Evolutionary conservation across 64 coral and sea anemone genomes (phyloP), one percentile per base, ranked within the genome.

Genomic region (Porites australiensis): DNA sequence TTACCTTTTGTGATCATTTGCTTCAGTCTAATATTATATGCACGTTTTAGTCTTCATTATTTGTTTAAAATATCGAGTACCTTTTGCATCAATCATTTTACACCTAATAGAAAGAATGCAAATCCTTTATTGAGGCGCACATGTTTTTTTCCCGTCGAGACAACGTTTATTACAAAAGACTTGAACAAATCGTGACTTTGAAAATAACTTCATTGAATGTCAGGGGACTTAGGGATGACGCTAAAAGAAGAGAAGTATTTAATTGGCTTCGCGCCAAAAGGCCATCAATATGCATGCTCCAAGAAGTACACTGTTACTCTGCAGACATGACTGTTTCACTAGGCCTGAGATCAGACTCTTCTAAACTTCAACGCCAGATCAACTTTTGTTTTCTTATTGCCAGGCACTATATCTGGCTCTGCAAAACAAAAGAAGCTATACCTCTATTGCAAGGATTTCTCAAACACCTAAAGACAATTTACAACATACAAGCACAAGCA

Each of bases 281-380:
- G 22, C 43, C 61, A 61, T 82, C 79, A 59, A 82, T 64, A 61
- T 65, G 55, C 5, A 61, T 82, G 79, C 50, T 82, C 79, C 79
- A 82, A 82, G 79, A 82, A 63, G 79, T 2, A 82, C 58, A 82
- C 63, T 82, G 54, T 59, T n/a, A n/a, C n/a, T n/a, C n/a, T n/a
- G n/a, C n/a, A n/a, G n/a, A n/a, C n/a, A n/a, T n/a, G n/a, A n/a
- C n/a, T n/a, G n/a, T n/a, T n/a, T n/a, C n/a, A n/a, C n/a, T n/a
- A n/a, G n/a, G n/a, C n/a, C n/a, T n/a, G n/a, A n/a, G n/a, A n/a
- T n/a, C n/a, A n/a, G n/a, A n/a, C n/a, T n/a, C n/a, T n/a, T n/a
- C n/a, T n/a, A n/a, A n/a, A n/a, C n/a, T n/a, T n/a, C n/a, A n/a
- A n/a, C n/a, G n/a, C n/a, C n/a, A n/a, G n/a, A n/a, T n/a, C n/a